phyloP scores from a whole-genome alignment of 1,140 invertebrate genomes.

The Ectropis grisescens region DNA sequence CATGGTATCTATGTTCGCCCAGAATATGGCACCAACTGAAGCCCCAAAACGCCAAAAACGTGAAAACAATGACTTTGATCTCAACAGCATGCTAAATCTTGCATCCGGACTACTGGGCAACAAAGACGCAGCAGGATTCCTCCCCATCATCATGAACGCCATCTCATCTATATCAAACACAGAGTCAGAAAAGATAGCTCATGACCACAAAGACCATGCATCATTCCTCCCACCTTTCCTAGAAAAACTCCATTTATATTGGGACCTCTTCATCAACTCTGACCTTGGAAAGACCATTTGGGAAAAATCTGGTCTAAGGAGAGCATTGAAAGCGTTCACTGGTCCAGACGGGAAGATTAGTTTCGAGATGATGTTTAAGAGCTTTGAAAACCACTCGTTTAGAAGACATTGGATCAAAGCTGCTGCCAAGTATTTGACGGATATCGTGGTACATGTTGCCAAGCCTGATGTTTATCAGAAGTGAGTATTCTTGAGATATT shows the following conservation, averaged over 20 bases:
- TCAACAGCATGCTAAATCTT: conserved; percentile 72
- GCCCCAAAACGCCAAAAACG: conserved; percentile 20
- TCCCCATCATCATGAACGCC: conserved; percentile 76
- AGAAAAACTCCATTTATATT: conserved; percentile 80
- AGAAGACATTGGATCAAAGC: conserved; percentile 83
- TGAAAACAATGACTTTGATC: conserved; percentile 47
- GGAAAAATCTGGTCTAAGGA: conserved; percentile 78
- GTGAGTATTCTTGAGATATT: conserved; percentile 65
- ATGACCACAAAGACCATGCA: conserved; percentile 79
- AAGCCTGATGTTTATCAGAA: conserved; percentile 81
- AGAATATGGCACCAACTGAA: conserved; percentile 36
- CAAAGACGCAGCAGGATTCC: conserved; percentile 71
- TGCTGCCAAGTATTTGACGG: conserved; percentile 79
- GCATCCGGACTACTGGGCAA: conserved; percentile 74
- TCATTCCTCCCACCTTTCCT: conserved; percentile 81
- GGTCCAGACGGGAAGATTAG: conserved; percentile 77
- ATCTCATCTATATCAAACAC: conserved; percentile 68
- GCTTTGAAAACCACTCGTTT: conserved; percentile 82
- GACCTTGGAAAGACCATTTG: conserved; percentile 81
- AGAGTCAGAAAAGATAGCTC: conserved; percentile 67
- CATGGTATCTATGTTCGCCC: conserved; percentile 68
- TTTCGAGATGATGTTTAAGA: conserved; percentile 79
- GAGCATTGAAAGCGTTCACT: conserved; percentile 71
- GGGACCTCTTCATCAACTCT: conserved; percentile 84
- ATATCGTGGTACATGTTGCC: conserved; percentile 79